A percentile compares a stretch with the other conserved stretches of the same genome.
These are phyloP conservation scores for Heterodera schachtii DNA, from an alignment of 1,140 invertebrate genomes.

Conservation along the genomic window DNA sequence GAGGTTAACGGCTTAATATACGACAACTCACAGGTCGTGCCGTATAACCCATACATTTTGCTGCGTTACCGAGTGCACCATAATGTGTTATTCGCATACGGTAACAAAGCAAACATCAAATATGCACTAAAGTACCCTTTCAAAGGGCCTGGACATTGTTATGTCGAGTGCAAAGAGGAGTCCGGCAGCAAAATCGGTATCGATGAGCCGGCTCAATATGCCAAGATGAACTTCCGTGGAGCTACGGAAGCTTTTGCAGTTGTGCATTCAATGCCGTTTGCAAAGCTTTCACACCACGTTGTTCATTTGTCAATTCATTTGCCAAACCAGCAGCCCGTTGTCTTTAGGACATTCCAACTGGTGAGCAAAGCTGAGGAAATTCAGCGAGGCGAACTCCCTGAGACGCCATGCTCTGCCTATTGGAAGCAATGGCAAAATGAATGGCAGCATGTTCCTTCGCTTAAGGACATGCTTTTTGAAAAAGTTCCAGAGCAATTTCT, in stretches of 20 bases:
- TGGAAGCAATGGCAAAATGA: slow-evolving; percentile 5
- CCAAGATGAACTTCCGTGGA: slow-evolving; percentile 11
- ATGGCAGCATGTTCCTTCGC: neutral
- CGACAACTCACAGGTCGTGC: slow-evolving; percentile 14
- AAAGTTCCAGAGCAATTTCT: too few species aligned
- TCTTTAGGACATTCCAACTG: neutral
- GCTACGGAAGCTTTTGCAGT: slow-evolving; percentile 2
- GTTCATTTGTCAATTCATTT: slow-evolving; percentile 3
- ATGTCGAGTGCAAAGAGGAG: slow-evolving; percentile 7
- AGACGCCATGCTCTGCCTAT: neutral
- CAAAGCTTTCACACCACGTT: neutral
- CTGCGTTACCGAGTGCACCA: slow-evolving; percentile 12
- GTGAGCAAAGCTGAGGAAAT: neutral
- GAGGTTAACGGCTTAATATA: neutral
- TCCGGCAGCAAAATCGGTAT: neutral
- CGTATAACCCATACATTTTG: slow-evolving; percentile 20
- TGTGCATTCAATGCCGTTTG: neutral
- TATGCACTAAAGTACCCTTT: slow-evolving; percentile 16
- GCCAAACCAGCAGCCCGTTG: slow-evolving; percentile 1
- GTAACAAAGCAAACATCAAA: neutral
- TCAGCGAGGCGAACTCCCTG: neutral
- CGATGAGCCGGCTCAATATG: slow-evolving; percentile 19
- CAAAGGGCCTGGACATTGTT: slow-evolving; percentile 5
- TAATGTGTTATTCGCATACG: slow-evolving; percentile 3
- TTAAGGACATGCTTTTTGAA: too few species aligned